Base-by-base conservation (phyloP, 92 coral and sea anemone genomes). In the Bergia puertoricense region DNA sequence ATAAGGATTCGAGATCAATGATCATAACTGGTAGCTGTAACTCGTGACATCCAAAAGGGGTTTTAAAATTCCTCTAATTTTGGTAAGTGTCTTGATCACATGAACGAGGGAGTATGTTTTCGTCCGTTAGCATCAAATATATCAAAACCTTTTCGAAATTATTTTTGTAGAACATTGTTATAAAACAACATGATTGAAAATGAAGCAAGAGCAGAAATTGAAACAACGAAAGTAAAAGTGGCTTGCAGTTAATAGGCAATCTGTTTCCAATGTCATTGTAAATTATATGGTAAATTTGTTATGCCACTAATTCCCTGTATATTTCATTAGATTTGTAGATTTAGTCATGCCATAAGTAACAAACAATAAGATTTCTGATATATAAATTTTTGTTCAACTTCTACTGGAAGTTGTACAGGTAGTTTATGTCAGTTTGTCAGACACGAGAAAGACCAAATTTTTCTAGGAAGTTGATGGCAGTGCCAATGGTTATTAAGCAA, bases 1-100 rank as follows among this genome's bases (percentile, higher is more conserved):
- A 84, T 71, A 71, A 69, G 78, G 79, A 66, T 71, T 71, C 66
- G 54, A 37, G 78, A 71, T 84, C 86, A 83, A 80, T 54, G 77
- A 83, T 83, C 77, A 83, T 83, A 41, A 1, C 41, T 69, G 42
- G 67, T 83, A 41, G 5, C 42, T 45, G 54, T 15, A 68, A 68
- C 77, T 83, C 77, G 86, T 69, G 67, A 67, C 77, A 83, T 83
- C 40, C 37, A 62, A 83, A 30, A 83, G 14, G 82, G 62, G 41
- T 45, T 23, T 44, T 30, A 30, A 30, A 30, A 41, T 59, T 39
- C 73, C 7, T 80, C 4, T 80, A 10, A 56, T 59, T 30, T 38
- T 13, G 22, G 45, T 18, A 9, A 56, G 37, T 56, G 22, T 81
- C 15, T 14, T 6, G 30, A 59, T 59, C 39, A 45, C n/a, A 79